Evolutionary conservation across 2,888 invertebrate species (phyloP).

Genomic region (Heteropelma amictum): DNA sequence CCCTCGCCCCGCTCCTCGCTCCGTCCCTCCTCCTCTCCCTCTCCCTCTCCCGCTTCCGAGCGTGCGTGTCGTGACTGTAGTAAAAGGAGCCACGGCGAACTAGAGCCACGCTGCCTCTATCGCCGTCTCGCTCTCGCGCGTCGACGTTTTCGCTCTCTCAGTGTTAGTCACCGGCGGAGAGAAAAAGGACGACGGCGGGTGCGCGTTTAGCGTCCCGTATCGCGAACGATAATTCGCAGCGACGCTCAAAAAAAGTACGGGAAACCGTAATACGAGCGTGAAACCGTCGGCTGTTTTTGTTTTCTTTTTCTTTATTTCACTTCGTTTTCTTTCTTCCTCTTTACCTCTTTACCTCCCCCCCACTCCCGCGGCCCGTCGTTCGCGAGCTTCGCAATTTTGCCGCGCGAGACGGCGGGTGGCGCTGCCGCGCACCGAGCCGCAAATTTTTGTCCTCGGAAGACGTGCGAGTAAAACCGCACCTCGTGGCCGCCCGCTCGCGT

Average conservation of each 20-base stretch:
- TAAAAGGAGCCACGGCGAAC: conserved; percentile 45
- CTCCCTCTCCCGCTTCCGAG: background rate
- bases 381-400: conserved; percentile 15
- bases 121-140: background rate
- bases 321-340: background rate
- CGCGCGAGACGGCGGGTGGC: conserved; percentile 19
- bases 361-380: background rate
- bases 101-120: conserved; percentile 31
- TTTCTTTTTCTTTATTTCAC: too few relatives aligned
- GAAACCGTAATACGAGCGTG: background rate
- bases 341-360: background rate
- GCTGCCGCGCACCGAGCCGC: background rate
- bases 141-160: background rate
- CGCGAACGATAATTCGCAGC: background rate
- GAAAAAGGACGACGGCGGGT: background rate
- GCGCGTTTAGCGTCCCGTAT: background rate
- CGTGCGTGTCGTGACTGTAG: background rate
- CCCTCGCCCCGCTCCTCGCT: background rate
- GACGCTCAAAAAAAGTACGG: background rate
- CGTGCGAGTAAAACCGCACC: conserved; percentile 38
- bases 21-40: background rate
- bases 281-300: background rate
- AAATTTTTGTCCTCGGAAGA: background rate
- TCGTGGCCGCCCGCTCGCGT: too few relatives aligned
- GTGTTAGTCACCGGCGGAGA: background rate